Percentiles rank a stretch among this genome's conserved stretches.
phyloP scores from a whole-genome alignment of 1,140 invertebrate genomes.

The Pemphigus obesinymphae region DNA sequence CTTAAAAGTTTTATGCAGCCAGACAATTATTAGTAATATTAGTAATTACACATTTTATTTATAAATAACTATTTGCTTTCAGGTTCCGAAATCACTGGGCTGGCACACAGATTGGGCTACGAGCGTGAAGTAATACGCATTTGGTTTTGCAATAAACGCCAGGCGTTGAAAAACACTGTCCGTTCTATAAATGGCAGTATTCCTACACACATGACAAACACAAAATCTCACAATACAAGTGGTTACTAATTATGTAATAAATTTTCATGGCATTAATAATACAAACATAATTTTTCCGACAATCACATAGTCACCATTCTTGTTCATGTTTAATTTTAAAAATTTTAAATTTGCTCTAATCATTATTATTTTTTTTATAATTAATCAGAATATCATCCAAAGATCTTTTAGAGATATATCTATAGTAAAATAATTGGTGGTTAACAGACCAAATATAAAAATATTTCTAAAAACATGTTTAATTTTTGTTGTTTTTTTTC shows the following conservation, averaged over 20 bases:
- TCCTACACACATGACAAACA: background rate
- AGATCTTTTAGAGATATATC: no score
- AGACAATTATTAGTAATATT: no score
- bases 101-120: conserved; percentile 91
- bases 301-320: background rate
- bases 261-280: background rate
- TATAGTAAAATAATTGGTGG: background rate
- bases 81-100: conserved; percentile 93
- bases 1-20: no score
- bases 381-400: background rate
- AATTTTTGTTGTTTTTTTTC: conserved; percentile 1
- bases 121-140: conserved; percentile 96
- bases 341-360: no score
- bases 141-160: conserved; percentile 98
- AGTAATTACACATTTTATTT: no score
- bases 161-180: conserved; percentile 92
- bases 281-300: background rate
- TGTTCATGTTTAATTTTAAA: no score
- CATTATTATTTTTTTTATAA: background rate
- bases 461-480: background rate
- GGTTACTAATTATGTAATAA: background rate
- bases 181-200: background rate
- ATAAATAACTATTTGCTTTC: conserved; percentile 48
- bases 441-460: background rate
- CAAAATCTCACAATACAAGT: conserved; percentile 5